Percentiles rank a stretch among this genome's conserved stretches.
These are phyloP conservation scores for Drosophila nigricruria DNA, from an alignment of 2,888 invertebrate species.

Conservation along the genomic window DNA sequence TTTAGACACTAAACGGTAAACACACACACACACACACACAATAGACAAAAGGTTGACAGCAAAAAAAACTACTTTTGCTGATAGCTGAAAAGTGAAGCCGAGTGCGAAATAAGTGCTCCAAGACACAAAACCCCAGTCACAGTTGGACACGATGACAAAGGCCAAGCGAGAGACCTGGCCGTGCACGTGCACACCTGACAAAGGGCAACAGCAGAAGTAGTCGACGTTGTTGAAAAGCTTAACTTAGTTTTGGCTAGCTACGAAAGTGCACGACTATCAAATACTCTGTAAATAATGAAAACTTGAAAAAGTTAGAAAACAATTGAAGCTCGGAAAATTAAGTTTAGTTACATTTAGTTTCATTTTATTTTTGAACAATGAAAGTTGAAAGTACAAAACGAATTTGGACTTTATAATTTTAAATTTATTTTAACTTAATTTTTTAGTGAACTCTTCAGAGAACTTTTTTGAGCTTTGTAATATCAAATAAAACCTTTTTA, in stretches of 20 bases:
- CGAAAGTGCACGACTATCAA: neutral
- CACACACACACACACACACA: slow-evolving; percentile 13
- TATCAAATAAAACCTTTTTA: neutral
- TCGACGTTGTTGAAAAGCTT: neutral
- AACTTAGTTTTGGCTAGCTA: neutral
- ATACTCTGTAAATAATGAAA: slow-evolving; percentile 14
- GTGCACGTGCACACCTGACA: slow-evolving; percentile 21
- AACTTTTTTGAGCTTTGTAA: neutral
- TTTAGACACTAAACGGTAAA: slow-evolving; percentile 29
- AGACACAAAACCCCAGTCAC: neutral
- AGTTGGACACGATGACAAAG: neutral
- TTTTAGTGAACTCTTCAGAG: neutral
- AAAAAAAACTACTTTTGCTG: slow-evolving; percentile 26
- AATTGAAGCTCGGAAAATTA: neutral
- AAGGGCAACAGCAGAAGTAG: neutral
- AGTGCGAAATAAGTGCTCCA: slow-evolving; percentile 31
- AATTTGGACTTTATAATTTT: neutral
- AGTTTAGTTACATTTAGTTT: neutral
- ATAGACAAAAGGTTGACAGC: slow-evolving; percentile 18
- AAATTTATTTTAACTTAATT: neutral
- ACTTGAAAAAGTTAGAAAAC: too few species aligned
- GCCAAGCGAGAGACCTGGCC: slow-evolving; percentile 2
- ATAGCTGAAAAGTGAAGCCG: slow-evolving; percentile 21
- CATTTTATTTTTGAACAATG: neutral
- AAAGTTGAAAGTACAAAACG: neutral